Evolutionary conservation across 2,797 vertebrate genomes (phyloP).

Genomic region (Psittacula echo): DNA sequence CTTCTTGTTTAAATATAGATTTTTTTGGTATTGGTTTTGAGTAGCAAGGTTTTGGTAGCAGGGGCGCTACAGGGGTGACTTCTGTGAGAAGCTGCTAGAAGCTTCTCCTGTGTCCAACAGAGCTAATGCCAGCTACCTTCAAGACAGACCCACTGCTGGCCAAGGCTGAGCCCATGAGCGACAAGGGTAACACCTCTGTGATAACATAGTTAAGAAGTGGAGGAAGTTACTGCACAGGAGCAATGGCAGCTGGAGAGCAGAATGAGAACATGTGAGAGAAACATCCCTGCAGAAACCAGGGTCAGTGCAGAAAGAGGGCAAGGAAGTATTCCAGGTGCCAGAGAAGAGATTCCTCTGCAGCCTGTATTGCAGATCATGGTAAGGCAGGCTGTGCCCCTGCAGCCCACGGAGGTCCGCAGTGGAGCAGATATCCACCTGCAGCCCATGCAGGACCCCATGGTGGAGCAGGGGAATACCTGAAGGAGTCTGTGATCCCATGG

Average conservation of each 20-base stretch:
- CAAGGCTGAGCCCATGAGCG: not conserved
- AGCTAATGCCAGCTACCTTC: not conserved
- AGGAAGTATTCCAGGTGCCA: not conserved
- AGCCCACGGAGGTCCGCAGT: not conserved
- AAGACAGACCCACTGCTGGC: too few species aligned
- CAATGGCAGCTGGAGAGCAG: not conserved
- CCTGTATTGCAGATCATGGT: not conserved
- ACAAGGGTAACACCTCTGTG: not conserved
- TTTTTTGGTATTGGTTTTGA: not conserved
- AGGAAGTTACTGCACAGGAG: not conserved
- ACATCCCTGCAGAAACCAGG: too few species aligned
- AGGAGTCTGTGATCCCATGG: not conserved
- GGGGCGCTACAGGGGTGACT: not conserved
- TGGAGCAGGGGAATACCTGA: not conserved
- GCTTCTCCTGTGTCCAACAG: accelerated
- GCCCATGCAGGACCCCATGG: not conserved
- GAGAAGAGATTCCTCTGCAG: not conserved
- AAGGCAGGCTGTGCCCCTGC: not conserved
- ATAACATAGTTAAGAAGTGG: not conserved
- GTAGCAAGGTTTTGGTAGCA: not conserved
- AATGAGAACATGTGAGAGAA: not conserved
- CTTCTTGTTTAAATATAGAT: not conserved
- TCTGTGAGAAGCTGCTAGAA: not conserved
- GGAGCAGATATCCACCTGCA: not conserved
- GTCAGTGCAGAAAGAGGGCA: not conserved